phyloP scores from a whole-genome alignment of 2,888 invertebrate genomes.

The Augochlorella aurata region DNA sequence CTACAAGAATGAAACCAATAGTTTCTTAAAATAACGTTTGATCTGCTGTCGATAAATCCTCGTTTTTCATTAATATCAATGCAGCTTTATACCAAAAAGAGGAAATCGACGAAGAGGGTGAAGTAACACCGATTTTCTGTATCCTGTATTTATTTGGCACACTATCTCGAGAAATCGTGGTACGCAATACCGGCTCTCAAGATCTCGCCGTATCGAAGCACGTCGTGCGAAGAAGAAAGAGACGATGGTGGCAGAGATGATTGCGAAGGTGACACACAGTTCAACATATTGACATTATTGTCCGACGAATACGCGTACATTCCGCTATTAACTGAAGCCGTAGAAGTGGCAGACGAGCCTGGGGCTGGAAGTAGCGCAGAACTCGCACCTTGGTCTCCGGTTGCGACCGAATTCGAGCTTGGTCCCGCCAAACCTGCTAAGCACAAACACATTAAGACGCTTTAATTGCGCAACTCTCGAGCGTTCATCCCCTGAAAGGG shows the following conservation, averaged over 20 bases:
- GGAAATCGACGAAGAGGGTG: slow-evolving; percentile 44
- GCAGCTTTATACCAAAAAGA: neutral
- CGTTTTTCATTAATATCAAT: neutral
- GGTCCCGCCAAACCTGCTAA: slow-evolving; percentile 71
- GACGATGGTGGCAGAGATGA: slow-evolving; percentile 68
- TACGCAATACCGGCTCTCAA: slow-evolving; percentile 74
- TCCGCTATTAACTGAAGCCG: slow-evolving; percentile 69
- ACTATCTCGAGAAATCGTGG: slow-evolving; percentile 73
- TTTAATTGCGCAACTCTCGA: neutral
- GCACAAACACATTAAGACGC: slow-evolving; percentile 28
- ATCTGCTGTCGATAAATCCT: neutral
- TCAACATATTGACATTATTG: slow-evolving; percentile 73
- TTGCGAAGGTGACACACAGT: slow-evolving; percentile 73
- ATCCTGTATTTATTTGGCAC: slow-evolving; percentile 72
- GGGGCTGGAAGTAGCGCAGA: slow-evolving; percentile 59
- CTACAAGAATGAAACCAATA: neutral
- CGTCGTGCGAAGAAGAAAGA: slow-evolving; percentile 73
- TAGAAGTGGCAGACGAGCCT: slow-evolving; percentile 67
- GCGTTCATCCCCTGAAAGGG: neutral
- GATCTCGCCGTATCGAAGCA: slow-evolving; percentile 76
- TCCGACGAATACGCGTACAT: slow-evolving; percentile 72
- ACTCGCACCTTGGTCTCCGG: slow-evolving; percentile 66
- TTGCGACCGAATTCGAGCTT: slow-evolving; percentile 62
- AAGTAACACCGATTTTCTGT: slow-evolving; percentile 74
- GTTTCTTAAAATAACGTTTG: neutral